These are phyloP conservation scores for Sinosuthora webbiana DNA, from an alignment of 2,113 vertebrate species.

Conservation along the genomic window DNA sequence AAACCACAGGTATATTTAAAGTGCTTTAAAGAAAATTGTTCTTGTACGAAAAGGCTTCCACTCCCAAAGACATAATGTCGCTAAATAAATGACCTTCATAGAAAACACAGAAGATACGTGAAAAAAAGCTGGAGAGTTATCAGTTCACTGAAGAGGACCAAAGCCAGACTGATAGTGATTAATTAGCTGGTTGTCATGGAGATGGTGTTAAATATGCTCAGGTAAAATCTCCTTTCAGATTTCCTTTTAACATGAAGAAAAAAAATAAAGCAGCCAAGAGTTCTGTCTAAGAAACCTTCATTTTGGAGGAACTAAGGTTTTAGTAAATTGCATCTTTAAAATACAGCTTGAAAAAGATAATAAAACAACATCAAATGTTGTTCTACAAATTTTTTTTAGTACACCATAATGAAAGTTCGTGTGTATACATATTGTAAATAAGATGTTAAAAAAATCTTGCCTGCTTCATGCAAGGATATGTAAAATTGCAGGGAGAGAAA, in stretches of 20 bases:
- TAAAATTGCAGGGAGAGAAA: not conserved
- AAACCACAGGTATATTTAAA: not conserved
- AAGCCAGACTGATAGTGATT: constrained; percentile 50
- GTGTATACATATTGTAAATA: not conserved
- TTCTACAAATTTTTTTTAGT: not conserved
- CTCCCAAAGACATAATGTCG: not conserved
- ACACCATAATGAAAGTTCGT: not conserved
- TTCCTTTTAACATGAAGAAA: constrained; percentile 31
- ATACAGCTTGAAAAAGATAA: not conserved
- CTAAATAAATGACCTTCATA: constrained; percentile 45
- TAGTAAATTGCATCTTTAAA: not conserved
- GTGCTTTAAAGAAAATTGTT: not conserved
- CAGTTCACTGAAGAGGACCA: constrained; percentile 52
- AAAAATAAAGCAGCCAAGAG: constrained; percentile 26
- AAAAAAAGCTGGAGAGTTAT: constrained; percentile 41
- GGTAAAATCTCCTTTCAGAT: constrained; percentile 56
- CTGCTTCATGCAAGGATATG: not conserved
- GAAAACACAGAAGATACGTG: constrained; percentile 22
- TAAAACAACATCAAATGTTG: not conserved
- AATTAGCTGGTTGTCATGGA: constrained; percentile 71
- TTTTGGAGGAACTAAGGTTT: not conserved
- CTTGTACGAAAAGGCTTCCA: not conserved
- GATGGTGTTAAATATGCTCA: constrained; percentile 60
- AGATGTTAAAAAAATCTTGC: not conserved
- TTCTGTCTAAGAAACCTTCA: not conserved